These are phyloP conservation scores for Amitus sp. DNA, from an alignment of 2,888 invertebrate genomes.

Conservation along the genomic window DNA sequence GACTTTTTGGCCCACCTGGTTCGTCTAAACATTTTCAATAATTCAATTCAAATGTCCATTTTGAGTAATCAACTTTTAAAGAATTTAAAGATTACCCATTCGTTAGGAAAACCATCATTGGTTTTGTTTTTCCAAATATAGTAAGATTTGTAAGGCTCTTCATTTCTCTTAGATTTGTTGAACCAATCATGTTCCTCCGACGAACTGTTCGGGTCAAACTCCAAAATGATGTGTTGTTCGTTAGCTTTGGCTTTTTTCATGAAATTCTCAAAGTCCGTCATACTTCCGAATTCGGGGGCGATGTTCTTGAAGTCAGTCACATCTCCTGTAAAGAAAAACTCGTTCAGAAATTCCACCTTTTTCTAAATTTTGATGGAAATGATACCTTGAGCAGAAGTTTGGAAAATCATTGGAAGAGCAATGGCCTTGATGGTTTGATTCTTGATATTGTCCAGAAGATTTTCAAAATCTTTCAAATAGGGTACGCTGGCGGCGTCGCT, in stretches of 20 bases:
- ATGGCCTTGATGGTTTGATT: conserved; percentile 50
- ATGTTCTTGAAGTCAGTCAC: conserved; percentile 66
- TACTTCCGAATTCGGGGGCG: conserved; percentile 66
- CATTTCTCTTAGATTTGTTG: conserved; percentile 70
- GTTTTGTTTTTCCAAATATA: conserved; percentile 79
- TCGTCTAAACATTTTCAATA: too few species aligned
- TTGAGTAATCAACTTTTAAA: conserved; percentile 1
- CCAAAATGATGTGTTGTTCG: conserved; percentile 74
- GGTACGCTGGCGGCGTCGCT: conserved; percentile 57
- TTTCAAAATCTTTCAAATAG: conserved; percentile 41
- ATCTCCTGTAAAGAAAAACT: conserved; percentile 56
- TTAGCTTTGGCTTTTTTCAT: conserved; percentile 67
- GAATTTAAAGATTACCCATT: conserved; percentile 72
- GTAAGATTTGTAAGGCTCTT: conserved; percentile 74
- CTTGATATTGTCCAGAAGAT: conserved; percentile 44
- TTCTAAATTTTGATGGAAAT: neutral
- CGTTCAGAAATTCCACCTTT: too few species aligned
- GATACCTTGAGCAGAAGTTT: too few species aligned
- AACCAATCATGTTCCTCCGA: conserved; percentile 79
- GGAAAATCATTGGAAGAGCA: conserved; percentile 47
- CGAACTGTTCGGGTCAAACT: conserved; percentile 81
- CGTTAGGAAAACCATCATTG: conserved; percentile 70
- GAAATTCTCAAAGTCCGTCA: conserved; percentile 67
- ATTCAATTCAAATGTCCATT: too few species aligned
- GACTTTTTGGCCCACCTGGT: conserved; percentile 69